A percentile compares a stretch with the other conserved stretches of the same genome.
Evolutionary conservation across 53 echinoderm and acorn worm genomes (phyloP).

Genomic region (Paelopatides confundens): DNA sequence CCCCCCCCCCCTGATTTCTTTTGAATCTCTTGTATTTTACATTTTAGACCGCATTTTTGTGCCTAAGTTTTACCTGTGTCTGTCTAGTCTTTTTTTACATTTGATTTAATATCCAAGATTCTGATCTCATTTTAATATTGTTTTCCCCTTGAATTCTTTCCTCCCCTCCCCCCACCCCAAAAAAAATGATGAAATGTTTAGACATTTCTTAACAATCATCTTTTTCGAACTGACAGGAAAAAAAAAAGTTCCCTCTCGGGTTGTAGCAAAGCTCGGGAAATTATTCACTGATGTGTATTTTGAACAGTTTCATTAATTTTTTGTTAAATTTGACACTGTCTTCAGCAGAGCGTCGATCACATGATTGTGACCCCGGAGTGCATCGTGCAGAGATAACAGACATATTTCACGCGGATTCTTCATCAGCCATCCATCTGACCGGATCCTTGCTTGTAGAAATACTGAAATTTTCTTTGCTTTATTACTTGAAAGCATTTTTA

Average conservation of each 20-base stretch:
- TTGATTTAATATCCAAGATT: no score
- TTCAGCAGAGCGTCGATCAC: background rate
- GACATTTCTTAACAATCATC: no score
- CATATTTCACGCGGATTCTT: slow-evolving; percentile 25
- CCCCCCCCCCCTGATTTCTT: no score
- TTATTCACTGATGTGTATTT: background rate
- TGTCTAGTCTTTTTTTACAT: no score
- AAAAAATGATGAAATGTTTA: no score
- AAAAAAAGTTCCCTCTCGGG: background rate
- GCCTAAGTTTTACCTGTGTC: no score
- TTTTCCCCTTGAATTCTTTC: no score
- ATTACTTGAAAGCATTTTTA: slow-evolving; percentile 7
- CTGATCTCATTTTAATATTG: no score
- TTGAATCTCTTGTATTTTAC: no score
- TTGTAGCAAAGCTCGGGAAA: background rate
- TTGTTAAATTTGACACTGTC: background rate
- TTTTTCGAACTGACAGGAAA: no score
- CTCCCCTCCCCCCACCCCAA: no score
- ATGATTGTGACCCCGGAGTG: background rate
- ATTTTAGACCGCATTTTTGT: no score
- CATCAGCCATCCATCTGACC: slow-evolving; percentile 23
- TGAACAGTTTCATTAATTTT: slow-evolving; percentile 3
- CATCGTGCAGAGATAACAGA: slow-evolving; percentile 18
- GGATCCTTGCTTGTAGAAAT: slow-evolving; percentile 10
- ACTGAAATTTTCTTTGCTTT: slow-evolving; percentile 1